A percentile compares a stretch with the other conserved stretches of the same genome.
phyloP scores from a whole-genome alignment of 2,888 invertebrate genomes.

The Ophion costatus region DNA sequence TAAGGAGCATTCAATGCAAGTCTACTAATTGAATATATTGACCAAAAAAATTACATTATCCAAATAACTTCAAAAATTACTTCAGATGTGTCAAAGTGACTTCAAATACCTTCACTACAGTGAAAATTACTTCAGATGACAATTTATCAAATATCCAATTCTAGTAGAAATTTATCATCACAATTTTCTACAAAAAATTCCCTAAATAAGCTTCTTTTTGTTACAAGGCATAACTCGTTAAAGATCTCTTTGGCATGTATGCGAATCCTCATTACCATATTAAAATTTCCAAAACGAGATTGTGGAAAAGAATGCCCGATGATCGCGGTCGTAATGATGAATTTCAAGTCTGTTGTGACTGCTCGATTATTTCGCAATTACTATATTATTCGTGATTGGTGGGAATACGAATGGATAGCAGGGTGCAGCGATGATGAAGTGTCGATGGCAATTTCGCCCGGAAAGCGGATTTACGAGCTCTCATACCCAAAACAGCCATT shows the following conservation, averaged over 20 bases:
- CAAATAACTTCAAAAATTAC: too few species aligned
- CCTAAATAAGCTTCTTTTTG: not conserved
- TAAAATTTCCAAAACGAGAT: not conserved
- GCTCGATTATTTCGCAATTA: conserved; percentile 66
- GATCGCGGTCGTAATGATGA: conserved; percentile 23
- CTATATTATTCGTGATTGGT: conserved; percentile 69
- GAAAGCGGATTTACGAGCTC: conserved; percentile 65
- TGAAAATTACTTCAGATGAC: too few species aligned
- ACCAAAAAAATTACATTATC: too few species aligned
- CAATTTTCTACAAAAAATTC: too few species aligned
- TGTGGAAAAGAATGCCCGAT: conserved; percentile 12
- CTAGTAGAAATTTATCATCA: too few species aligned
- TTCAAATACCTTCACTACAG: too few species aligned
- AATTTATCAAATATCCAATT: too few species aligned
- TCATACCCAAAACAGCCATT: conserved; percentile 44
- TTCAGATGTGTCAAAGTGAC: too few species aligned
- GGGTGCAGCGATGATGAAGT: conserved; percentile 67
- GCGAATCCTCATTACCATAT: not conserved
- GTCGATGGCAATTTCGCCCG: conserved; percentile 68
- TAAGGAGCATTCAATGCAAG: too few species aligned
- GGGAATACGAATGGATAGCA: conserved; percentile 49
- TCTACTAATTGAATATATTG: too few species aligned
- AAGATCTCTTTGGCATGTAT: not conserved
- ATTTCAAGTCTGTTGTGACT: conserved; percentile 42
- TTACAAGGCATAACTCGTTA: not conserved